Conservation (phyloP, 2,113 vertebrate species). For the Cephalophus harveyi region DNA sequence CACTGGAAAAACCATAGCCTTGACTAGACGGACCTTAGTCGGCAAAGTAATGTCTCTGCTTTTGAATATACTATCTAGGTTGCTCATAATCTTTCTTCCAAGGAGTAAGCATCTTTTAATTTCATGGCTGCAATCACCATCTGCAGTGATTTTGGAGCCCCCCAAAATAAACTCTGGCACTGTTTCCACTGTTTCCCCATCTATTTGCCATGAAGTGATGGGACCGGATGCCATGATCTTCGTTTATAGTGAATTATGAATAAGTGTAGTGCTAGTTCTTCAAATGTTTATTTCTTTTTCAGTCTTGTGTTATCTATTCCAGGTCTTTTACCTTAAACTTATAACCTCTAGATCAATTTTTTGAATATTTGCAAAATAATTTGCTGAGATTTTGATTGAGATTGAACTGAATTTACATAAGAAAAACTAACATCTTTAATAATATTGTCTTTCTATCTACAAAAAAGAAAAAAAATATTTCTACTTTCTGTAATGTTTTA, state of each 20-base stretch:
- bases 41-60: too few relatives aligned
- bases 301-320: background rate
- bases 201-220: too few relatives aligned
- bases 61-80: too few relatives aligned
- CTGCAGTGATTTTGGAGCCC: too few relatives aligned
- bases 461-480: background rate
- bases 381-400: background rate
- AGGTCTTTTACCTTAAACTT: background rate
- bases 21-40: too few relatives aligned
- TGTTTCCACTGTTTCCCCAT: too few relatives aligned
- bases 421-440: background rate
- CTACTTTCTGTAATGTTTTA: background rate
- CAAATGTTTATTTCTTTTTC: background rate
- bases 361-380: background rate
- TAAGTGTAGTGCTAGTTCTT: background rate
- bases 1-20: too few relatives aligned
- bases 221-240: too few relatives aligned
- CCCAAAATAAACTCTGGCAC: too few relatives aligned
- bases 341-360: background rate
- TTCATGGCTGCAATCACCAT: too few relatives aligned
- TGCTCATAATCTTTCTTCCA: too few relatives aligned
- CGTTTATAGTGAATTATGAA: background rate
- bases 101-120: too few relatives aligned
- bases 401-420: background rate
- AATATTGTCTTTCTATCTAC: background rate